Percentiles rank a stretch among this genome's conserved stretches.
These are phyloP conservation scores for Danio aesculapii DNA, from an alignment of 2,797 vertebrate species.

Conservation along the genomic window DNA sequence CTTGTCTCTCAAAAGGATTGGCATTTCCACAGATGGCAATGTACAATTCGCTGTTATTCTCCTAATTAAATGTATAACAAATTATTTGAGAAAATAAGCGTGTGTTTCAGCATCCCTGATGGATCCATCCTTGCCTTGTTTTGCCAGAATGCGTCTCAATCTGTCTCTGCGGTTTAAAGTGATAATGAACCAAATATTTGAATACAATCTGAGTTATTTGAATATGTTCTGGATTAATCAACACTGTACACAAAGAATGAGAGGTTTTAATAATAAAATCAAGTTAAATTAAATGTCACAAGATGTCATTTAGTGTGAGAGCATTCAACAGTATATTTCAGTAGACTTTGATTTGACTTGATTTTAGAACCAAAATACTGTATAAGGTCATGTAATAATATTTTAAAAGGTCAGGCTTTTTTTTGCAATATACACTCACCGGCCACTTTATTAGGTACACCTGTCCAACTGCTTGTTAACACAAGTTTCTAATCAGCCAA, in stretches of 20 bases:
- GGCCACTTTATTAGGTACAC: too few species aligned
- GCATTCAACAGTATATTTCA: background rate
- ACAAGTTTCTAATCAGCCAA: too few species aligned
- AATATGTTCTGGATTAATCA: conserved; percentile 29
- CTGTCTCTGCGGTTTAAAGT: conserved; percentile 26
- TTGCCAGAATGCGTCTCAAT: conserved; percentile 32
- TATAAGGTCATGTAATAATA: too few species aligned
- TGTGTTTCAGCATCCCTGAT: conserved; percentile 26
- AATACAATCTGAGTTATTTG: background rate
- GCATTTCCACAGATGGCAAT: conserved; percentile 4
- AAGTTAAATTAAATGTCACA: background rate
- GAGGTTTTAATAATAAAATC: background rate
- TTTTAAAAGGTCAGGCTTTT: too few species aligned
- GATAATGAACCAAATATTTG: conserved; percentile 32
- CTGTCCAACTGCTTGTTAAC: too few species aligned
- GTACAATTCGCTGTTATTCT: conserved; percentile 32
- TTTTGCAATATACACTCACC: too few species aligned
- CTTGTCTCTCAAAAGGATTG: conserved; percentile 29
- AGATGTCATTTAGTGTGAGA: background rate
- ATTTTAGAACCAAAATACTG: too few species aligned
- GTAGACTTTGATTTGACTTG: background rate
- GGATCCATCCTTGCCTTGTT: background rate
- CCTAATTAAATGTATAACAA: conserved; percentile 16
- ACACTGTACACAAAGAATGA: conserved; percentile 21
- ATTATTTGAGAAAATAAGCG: background rate